A percentile compares a stretch with the other conserved stretches of the same genome.
Evolutionary conservation across 2,113 vertebrate genomes (phyloP).

Genomic region (Salvator merianae): DNA sequence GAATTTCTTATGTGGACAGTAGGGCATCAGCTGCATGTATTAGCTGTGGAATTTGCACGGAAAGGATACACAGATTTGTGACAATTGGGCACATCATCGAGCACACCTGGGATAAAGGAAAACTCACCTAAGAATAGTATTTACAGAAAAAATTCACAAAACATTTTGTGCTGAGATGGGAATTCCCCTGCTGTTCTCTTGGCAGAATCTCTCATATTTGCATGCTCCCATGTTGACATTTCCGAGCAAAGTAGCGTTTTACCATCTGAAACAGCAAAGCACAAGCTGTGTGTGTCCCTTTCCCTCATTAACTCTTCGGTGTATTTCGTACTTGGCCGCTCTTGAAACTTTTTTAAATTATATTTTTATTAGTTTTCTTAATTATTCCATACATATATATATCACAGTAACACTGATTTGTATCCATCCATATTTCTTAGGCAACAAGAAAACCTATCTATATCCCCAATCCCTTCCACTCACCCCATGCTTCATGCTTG

Average conservation of each 20-base stretch:
- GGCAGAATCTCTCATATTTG: conserved; percentile 16
- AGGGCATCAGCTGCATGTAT: neutral
- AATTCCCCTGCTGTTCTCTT: conserved; percentile 15
- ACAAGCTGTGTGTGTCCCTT: conserved; percentile 13
- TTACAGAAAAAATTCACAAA: neutral
- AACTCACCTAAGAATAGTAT: neutral
- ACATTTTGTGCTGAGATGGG: neutral
- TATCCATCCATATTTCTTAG: no score
- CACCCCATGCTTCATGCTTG: no score
- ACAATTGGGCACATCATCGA: neutral
- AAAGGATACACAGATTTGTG: no score
- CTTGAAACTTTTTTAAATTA: no score
- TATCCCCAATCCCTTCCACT: no score
- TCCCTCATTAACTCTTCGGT: neutral
- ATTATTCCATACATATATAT: no score
- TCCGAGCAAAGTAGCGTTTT: conserved; percentile 13
- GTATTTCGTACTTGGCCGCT: neutral
- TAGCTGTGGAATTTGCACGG: neutral
- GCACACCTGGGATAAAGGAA: neutral
- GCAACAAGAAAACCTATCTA: no score
- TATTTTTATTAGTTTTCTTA: no score
- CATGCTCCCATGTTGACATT: conserved; percentile 26
- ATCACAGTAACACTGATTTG: no score
- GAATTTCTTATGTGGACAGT: neutral
- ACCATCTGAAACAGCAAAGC: conserved; percentile 3